Evolutionary conservation across 1,140 invertebrate genomes (phyloP).

Genomic region (Leptinotarsa texana): DNA sequence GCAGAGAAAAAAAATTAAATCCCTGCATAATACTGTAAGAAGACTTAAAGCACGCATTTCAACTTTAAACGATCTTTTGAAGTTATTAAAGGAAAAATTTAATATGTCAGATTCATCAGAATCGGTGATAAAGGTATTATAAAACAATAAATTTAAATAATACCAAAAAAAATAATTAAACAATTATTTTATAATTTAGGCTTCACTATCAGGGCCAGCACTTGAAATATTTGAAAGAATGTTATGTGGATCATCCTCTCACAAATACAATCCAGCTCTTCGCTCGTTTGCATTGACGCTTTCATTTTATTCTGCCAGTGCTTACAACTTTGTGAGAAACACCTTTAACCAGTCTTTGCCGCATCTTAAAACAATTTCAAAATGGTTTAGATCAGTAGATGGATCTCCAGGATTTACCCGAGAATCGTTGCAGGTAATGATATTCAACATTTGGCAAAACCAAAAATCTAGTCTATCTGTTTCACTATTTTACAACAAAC

Average conservation of each 20-base stretch:
- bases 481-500: too few relatives aligned
- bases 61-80: conserved; percentile 1
- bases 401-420: conserved; percentile 52
- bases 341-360: conserved; percentile 39
- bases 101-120: neutral
- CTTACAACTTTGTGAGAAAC: conserved; percentile 36
- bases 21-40: conserved; percentile 1
- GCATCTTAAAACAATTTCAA: conserved; percentile 52
- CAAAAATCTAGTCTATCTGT: too few relatives aligned
- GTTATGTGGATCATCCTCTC: neutral
- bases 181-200: conserved; percentile 17
- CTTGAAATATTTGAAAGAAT: conserved; percentile 20
- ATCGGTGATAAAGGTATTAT: neutral
- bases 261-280: conserved; percentile 7
- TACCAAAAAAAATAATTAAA: neutral
- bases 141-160: neutral
- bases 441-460: neutral
- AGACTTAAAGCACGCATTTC: neutral
- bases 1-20: conserved; percentile 20
- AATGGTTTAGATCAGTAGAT: conserved; percentile 53
- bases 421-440: conserved; percentile 46
- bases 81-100: conserved; percentile 20
- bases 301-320: conserved; percentile 35
- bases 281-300: conserved; percentile 36
- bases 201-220: conserved; percentile 12